phyloP scores from a whole-genome alignment of 2,113 vertebrate species.

The Hirundichthys speculiger region DNA sequence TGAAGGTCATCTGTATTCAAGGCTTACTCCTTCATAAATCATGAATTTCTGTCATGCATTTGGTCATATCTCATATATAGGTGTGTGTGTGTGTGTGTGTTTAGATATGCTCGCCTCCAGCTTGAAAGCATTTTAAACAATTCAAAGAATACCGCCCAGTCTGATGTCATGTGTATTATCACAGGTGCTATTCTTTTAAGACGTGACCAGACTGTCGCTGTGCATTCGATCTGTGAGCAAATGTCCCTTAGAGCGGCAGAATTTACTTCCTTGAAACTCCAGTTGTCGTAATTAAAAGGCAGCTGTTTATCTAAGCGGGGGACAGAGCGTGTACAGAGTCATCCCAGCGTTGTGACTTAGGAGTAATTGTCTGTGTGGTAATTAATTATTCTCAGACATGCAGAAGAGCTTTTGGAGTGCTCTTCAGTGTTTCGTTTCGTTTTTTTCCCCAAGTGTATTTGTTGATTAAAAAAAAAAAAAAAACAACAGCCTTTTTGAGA shows the following conservation, averaged over 20 bases:
- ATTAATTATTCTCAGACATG: conserved; percentile 50
- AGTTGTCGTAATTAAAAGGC: conserved; percentile 60
- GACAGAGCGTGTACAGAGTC: conserved; percentile 24
- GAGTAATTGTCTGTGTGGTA: conserved; percentile 25
- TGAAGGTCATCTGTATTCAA: conserved; percentile 33
- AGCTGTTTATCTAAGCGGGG: conserved; percentile 36
- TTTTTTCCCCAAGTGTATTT: neutral
- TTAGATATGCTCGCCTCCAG: too few species aligned
- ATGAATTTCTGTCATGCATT: neutral
- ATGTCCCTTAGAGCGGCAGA: neutral
- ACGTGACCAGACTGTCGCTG: neutral
- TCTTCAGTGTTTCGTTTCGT: conserved; percentile 14
- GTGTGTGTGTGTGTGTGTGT: neutral
- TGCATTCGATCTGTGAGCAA: neutral
- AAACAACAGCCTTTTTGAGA: neutral
- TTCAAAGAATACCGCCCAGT: neutral
- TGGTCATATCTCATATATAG: neutral
- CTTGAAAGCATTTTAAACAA: too few species aligned
- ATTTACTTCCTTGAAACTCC: conserved; percentile 40
- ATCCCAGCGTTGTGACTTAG: conserved; percentile 42
- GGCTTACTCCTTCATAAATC: conserved; percentile 11
- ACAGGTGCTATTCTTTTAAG: conserved; percentile 1
- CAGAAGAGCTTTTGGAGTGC: conserved; percentile 36
- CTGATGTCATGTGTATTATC: conserved; percentile 1
- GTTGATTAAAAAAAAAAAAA: neutral